Base-by-base conservation (phyloP, 1,140 invertebrate species). In the Leucophenga varia region DNA sequence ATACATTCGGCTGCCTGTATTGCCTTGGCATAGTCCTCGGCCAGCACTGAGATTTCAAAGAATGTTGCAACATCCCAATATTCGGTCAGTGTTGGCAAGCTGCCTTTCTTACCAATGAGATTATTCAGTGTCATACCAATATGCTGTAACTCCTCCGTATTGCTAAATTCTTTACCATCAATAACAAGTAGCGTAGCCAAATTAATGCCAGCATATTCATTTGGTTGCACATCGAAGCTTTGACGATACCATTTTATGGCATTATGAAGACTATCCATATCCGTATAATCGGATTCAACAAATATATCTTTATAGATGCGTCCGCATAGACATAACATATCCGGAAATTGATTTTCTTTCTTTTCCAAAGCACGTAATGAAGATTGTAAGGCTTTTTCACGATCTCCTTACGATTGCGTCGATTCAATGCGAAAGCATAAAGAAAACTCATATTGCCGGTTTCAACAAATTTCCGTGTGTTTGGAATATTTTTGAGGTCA, bases 51-150 rank as follows among this genome's bases (percentile, higher is more conserved):
- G 45, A 99, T 98, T 78, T 99, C 97, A 78, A 99, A 99, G 78
- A 98, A 99, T 1, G 96, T 99, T 0, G 97, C 97, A 6, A 99
- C 95, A 78, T 97, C 95, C 97, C 97, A 99, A 72, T 99, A 99
- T 68, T 99, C 96, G 60, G 89, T 90, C 2, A 99, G 77, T 14
- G 90, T 92, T 0, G 86, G 86, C 13, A 99, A 76, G 72, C 91
- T 95, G 16, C 97, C 97, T 77, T 99, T 99, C 69, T 95, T 93
- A 1, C 97, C 97, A 71, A 99, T 98, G 34, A 98, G 79, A 80
- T 97, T 97, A 76, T 98, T 99, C 36, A 99, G 76, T 3, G 95
- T 89, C 83, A 97, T 92, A 45, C 89, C 92, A 86, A 61, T 79
- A 70, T 76, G 59, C 68, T 95, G 91, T 30, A 97, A 76, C 75